phyloP scores from a whole-genome alignment of 2,797 vertebrate genomes.

The Gallinago stenura region DNA sequence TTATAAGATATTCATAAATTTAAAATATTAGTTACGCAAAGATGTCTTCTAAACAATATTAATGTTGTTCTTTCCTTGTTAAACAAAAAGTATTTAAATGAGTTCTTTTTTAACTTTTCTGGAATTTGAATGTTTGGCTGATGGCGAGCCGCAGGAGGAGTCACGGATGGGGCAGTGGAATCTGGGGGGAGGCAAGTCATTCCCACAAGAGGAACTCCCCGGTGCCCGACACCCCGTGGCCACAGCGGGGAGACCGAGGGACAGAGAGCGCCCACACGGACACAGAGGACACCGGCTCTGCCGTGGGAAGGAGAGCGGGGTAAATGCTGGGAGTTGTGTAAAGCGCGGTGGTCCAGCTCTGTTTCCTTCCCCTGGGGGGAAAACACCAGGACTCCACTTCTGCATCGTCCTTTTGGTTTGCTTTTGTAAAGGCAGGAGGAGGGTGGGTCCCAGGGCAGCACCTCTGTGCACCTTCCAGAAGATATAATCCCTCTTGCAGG shows the following conservation, averaged over 20 bases:
- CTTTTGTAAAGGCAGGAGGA: not conserved
- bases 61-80: not conserved
- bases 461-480: not conserved
- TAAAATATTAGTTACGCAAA: not conserved
- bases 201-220: not conserved
- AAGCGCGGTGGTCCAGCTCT: not conserved
- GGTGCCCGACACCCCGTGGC: accelerated
- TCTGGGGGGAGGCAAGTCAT: accelerated
- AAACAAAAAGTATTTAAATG: not conserved
- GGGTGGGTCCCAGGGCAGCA: not conserved
- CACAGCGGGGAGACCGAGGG: not conserved
- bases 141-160: not conserved
- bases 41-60: not conserved
- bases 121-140: not conserved
- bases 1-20: not conserved
- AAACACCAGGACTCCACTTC: not conserved
- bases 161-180: not conserved
- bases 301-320: not conserved
- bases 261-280: accelerated
- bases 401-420: not conserved
- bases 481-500: not conserved
- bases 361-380: not conserved
- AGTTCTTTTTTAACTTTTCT: not conserved
- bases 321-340: not conserved
- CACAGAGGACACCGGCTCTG: accelerated